Evolutionary conservation across 2,113 vertebrate species (phyloP).

Genomic region (Perca flavescens): DNA sequence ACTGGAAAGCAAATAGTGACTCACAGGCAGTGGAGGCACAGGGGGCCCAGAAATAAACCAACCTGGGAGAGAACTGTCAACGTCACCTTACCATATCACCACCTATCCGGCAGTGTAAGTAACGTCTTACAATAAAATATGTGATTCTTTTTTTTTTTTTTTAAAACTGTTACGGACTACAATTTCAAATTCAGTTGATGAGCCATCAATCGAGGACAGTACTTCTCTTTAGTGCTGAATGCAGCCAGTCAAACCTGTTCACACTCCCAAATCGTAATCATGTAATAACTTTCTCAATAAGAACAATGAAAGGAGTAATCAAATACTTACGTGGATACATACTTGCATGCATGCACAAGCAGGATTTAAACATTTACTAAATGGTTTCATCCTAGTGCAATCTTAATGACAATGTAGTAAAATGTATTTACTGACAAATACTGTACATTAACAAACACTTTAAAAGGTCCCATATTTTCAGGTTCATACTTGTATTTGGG

Average conservation of each 20-base stretch:
- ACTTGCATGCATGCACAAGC: not conserved
- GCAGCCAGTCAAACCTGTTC: not conserved
- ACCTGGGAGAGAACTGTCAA: not conserved
- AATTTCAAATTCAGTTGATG: not conserved
- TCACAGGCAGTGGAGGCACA: constrained; percentile 25
- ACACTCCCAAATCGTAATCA: no score
- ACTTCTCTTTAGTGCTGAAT: not conserved
- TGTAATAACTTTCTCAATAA: not conserved
- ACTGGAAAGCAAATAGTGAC: constrained; percentile 28
- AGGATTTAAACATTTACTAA: not conserved
- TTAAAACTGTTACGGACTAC: no score
- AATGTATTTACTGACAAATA: no score
- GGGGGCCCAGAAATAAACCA: constrained; percentile 30
- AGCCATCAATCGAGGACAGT: not conserved
- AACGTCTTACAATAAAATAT: not conserved
- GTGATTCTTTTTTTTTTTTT: no score
- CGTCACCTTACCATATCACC: not conserved
- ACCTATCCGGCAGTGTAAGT: not conserved
- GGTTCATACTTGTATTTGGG: no score
- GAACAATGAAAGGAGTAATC: not conserved
- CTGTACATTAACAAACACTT: not conserved
- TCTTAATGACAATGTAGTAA: no score
- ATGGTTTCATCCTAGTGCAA: not conserved
- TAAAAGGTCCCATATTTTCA: no score
- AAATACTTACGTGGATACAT: not conserved